Base-by-base conservation (phyloP, 2,888 invertebrate genomes). In the Sesia apiformis region DNA sequence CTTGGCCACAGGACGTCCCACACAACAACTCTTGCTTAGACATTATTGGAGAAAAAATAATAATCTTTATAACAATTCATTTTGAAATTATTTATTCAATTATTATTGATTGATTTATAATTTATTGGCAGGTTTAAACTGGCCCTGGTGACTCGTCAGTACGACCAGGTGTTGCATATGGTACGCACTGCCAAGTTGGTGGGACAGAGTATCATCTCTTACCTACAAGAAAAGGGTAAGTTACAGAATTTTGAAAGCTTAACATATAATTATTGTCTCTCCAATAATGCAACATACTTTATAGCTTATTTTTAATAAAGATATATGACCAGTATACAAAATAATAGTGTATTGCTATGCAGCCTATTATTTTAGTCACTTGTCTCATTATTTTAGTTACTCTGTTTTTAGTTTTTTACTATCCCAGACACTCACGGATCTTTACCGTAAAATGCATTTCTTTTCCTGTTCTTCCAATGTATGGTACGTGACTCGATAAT, bases 161-260 rank as follows among this genome's bases (percentile, higher is more conserved):
- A 98, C 72, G 98, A 98, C 72, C 97, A 98, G 81, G 97, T 97
- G 8, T 70, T 95, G 42, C 93, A 94, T 65, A 99, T 99, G 98
- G 99, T 99, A 39, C 93, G 97, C 50, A 98, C 97, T 58, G 96
- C 98, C 5, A 96, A 98, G 68, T 91, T 99, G 0, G 98, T 99
- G 6, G 99, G 99, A 0, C 99, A 99, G 89, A 98, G 98, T 56
- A 99, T 99, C 70, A 99, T 99, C 70, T 97, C 99, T 0, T 99
- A 99, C 75, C 89, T 99, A 57, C 99, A 99, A 81, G 98, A 98
- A 83, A 99, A 99, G 86, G 98, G 99, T 89, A 55, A 61, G 52
- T 49, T 23, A 38, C 5, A 42, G 3, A 1, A 42, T 42, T 6
- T 42, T 42, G 3, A 42, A 6, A 42, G 5, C 2, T 23, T 23